Evolutionary conservation across 2,888 invertebrate genomes (phyloP), one percentile per base, ranked within the genome.

Genomic region (Nemotelus nigrinus): DNA sequence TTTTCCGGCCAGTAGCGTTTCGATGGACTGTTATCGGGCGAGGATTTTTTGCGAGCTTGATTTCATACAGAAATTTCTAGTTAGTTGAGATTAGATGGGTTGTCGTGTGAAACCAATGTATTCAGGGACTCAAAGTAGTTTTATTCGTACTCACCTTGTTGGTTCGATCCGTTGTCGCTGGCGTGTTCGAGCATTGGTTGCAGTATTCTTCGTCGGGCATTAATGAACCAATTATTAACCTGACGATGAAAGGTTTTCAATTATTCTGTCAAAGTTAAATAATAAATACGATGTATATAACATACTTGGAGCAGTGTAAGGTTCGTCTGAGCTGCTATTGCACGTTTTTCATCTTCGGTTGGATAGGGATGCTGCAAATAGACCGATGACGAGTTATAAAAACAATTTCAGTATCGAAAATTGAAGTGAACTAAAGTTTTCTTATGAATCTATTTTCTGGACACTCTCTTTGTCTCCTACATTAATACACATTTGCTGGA

Each of bases 211-310:
- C 97, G 90, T 55, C 97, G 89, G 2, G 97, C 97, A 88, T 97
- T 97, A 81, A 97, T 97, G 87, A 97, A 96, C 95, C 96, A 96
- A 85, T 95, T 96, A 88, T 96, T 96, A 80, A 97, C 96, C 81
- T 81, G n/a, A 25, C 8, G 57, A 47, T 25, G 25, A 25, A 25
- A 25, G 25, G 25, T 25, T 25, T 25, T 25, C 25, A 25, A 25
- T 25, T 25, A 25, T 25, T 25, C 25, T 25, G 25, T 25, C 25
- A 57, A 45, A 58, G 58, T 57, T n/a, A 45, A n/a, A 3, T n/a
- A 57, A 65, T 10, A 65, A 2, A 65, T 10, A 39, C 7, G 7
- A 25, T 25, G 25, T 25, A 25, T 41, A 41, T 7, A 50, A 45
- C 68, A 72, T 74, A 81, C 82, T 88, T 96, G 96, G 64, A 96